Evolutionary conservation across 2,797 vertebrate species (phyloP), one percentile per base, ranked within the genome.

Genomic region (Poeciliopsis paucimaculata): DNA sequence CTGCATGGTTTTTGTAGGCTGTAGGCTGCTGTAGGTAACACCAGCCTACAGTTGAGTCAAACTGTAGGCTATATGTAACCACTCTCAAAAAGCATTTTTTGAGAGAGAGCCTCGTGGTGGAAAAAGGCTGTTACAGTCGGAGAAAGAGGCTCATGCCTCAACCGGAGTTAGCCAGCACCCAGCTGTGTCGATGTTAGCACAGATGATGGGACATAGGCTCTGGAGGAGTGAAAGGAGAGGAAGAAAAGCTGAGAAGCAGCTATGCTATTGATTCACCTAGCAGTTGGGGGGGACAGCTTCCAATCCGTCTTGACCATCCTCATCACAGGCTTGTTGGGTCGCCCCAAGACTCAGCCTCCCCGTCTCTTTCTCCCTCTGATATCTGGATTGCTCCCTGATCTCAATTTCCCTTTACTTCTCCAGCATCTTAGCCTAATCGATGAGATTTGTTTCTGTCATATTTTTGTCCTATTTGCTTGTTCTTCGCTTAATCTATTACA

Each of bases 241-340:
- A 80, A 3, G n/a, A 77, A 81, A 78, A 47, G 82, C 80, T 75
- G 85, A 86, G 87, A 77, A 73, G 2, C 62, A 83, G 82, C 28
- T 0, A 62, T 46, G 79, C 76, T 89, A 92, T 93, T 83, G 92
- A 92, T 92, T 90, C 82, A 83, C 82, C 81, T 86, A 84, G 77
- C 46, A 81, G 87, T 88, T 36, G 43, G 87, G 79, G 83, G 84
- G 83, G 85, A 80, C 84, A 45, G 86, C 83, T 85, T 87, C 84
- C 77, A 88, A 89, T 91, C 90, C 36, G 76, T 90, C 80, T 86
- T 55, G 13, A 68, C 82, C 80, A 73, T 75, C 77, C 78, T 68
- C 82, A 87, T 89, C 86, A 82, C 89, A 87, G 80, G 81, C 88
- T 87, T 26, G 26, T 77, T 39, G 0, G 72, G 75, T 84, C 83